Percentiles rank a stretch among this genome's conserved stretches.
These are phyloP conservation scores for Plectropomus leopardus DNA, from an alignment of 2,113 vertebrate genomes.

Conservation along the genomic window DNA sequence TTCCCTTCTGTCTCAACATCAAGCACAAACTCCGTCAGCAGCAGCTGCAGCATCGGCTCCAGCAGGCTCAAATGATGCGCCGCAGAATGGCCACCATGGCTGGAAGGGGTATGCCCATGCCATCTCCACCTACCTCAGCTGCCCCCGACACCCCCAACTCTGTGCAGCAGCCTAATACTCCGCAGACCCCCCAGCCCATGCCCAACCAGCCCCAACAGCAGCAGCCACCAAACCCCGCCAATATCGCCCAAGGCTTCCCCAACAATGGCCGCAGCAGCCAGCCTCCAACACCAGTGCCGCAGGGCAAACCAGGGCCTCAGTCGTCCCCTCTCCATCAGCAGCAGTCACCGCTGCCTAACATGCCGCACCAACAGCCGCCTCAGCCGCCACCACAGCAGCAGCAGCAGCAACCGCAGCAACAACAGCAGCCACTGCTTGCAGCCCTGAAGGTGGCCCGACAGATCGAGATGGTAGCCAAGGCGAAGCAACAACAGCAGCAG, in stretches of 20 bases:
- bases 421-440: conserved; percentile 86
- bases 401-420: conserved; percentile 77
- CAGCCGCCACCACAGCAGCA: conserved; percentile 47
- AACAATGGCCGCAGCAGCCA: conserved; percentile 90
- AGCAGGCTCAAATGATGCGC: conserved; percentile 98
- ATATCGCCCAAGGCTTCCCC: conserved; percentile 90
- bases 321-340: conserved; percentile 89
- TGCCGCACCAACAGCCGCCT: conserved; percentile 76
- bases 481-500: conserved; percentile 80
- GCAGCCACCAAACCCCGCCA: conserved; percentile 85
- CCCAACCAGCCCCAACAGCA: conserved; percentile 83
- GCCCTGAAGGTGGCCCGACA: conserved; percentile 93
- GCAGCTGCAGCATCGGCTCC: conserved; percentile 97
- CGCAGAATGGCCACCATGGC: conserved; percentile 99
- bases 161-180: conserved; percentile 91
- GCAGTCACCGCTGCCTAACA: conserved; percentile 89
- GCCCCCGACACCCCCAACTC: conserved; percentile 92
- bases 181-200: conserved; percentile 90
- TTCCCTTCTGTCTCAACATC: conserved; percentile 99
- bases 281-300: conserved; percentile 88
- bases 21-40: conserved; percentile 99
- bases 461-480: conserved; percentile 92
- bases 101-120: conserved; percentile 93
- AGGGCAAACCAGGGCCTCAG: conserved; percentile 90
- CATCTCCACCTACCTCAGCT: conserved; percentile 96